These are phyloP conservation scores for Bacillus rossius DNA, from an alignment of 1,140 invertebrate species.

Conservation along the genomic window DNA sequence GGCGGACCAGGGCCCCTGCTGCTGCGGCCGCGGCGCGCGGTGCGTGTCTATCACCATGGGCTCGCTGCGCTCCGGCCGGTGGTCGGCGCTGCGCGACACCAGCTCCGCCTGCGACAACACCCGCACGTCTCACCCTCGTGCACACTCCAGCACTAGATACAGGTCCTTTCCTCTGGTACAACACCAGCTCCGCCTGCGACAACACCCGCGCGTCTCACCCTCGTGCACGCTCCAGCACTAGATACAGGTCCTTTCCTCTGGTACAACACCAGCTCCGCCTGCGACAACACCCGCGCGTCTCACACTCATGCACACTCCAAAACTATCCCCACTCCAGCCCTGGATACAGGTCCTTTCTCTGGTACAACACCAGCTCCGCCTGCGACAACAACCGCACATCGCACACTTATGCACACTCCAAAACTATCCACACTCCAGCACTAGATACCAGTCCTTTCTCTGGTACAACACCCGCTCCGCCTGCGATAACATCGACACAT, in stretches of 20 bases:
- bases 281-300: neutral
- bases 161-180: too few relatives aligned
- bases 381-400: neutral
- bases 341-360: too few relatives aligned
- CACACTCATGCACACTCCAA: too few relatives aligned
- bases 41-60: conserved; percentile 29
- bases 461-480: conserved; percentile 27
- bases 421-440: too few relatives aligned
- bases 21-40: conserved; percentile 17
- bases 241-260: too few relatives aligned
- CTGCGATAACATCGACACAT: neutral
- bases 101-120: conserved; percentile 20
- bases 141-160: too few relatives aligned
- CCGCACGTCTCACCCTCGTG: too few relatives aligned
- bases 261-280: conserved; percentile 27
- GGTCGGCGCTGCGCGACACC: conserved; percentile 23
- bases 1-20: neutral
- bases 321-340: too few relatives aligned
- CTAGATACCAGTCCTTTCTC: too few relatives aligned
- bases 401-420: too few relatives aligned
- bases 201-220: too few relatives aligned
- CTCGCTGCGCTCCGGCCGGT: conserved; percentile 17
- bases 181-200: conserved; percentile 25
- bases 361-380: conserved; percentile 27
- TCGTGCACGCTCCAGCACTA: too few relatives aligned